These are phyloP conservation scores for Lacerta agilis DNA, from an alignment of 2,797 vertebrate genomes.

Conservation along the genomic window DNA sequence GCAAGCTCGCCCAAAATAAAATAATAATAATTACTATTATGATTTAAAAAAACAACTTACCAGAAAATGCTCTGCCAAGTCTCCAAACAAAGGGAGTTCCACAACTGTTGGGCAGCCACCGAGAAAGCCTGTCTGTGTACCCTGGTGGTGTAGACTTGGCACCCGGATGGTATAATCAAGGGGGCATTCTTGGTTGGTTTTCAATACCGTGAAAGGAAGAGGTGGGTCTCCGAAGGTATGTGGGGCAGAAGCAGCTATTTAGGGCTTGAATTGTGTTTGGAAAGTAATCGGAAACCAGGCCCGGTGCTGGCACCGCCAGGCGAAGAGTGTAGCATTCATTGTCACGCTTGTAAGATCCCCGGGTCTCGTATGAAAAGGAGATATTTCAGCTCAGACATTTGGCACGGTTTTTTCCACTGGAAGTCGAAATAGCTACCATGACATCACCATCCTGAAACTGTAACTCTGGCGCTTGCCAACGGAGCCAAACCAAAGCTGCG, in stretches of 20 bases:
- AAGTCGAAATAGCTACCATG: constrained; percentile 65
- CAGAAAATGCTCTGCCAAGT: constrained; percentile 10
- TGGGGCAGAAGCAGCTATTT: constrained; percentile 7
- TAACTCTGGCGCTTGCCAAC: constrained; percentile 67
- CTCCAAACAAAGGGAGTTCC: constrained; percentile 8
- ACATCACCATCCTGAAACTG: constrained; percentile 65
- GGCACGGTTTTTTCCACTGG: constrained; percentile 51
- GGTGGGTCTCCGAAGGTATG: not conserved
- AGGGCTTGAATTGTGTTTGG: constrained; percentile 1
- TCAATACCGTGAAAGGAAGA: not conserved
- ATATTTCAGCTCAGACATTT: constrained; percentile 41
- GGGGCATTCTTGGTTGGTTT: constrained; percentile 22
- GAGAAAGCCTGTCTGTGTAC: constrained; percentile 9
- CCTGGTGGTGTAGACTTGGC: constrained; percentile 18
- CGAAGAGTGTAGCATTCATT: constrained; percentile 50
- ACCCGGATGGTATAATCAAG: constrained; percentile 17
- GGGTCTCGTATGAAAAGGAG: constrained; percentile 57
- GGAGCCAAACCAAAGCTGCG: constrained; percentile 71
- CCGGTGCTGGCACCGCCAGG: constrained; percentile 63
- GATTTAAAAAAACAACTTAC: not conserved
- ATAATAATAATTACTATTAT: too few relatives aligned
- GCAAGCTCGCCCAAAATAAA: not conserved
- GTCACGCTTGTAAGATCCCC: constrained; percentile 41
- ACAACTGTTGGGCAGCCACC: not conserved
- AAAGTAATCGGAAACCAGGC: not conserved